Evolutionary conservation across 1,140 invertebrate species (phyloP).

Genomic region (Rhysida immarginata): DNA sequence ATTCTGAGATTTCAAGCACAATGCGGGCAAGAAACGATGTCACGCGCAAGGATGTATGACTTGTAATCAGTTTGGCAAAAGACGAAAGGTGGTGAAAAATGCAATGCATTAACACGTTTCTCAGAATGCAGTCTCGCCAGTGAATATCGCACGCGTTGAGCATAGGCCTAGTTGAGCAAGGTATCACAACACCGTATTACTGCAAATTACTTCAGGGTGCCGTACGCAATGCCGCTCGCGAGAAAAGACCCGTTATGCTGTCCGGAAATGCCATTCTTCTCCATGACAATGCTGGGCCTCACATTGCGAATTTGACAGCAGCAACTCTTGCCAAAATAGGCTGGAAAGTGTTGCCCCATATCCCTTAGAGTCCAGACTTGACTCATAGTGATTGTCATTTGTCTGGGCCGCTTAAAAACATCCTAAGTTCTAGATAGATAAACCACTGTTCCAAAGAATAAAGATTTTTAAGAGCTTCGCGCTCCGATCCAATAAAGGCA

Average conservation of each 20-base stretch:
- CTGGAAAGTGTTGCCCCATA: background rate
- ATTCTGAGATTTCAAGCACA: constrained; percentile 6
- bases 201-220: background rate
- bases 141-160: background rate
- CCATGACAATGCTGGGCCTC: background rate
- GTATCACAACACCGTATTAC: background rate
- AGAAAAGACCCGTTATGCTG: background rate
- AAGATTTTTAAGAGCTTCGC: too few relatives aligned
- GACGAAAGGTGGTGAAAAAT: constrained; percentile 3
- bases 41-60: background rate
- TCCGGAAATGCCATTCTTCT: background rate
- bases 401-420: background rate
- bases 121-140: background rate
- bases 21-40: constrained; percentile 1
- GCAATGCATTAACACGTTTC: constrained; percentile 2
- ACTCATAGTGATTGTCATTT: too few relatives aligned
- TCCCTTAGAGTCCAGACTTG: background rate
- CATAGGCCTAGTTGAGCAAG: background rate
- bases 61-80: constrained; percentile 1
- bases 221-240: background rate
- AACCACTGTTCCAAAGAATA: too few relatives aligned
- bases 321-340: background rate
- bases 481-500: too few relatives aligned
- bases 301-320: background rate
- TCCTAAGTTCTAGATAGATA: background rate